Percentiles rank a stretch among this genome's conserved stretches.
Conservation (phyloP, 2,888 invertebrate species). For the Rhamphomyia laevipes region DNA sequence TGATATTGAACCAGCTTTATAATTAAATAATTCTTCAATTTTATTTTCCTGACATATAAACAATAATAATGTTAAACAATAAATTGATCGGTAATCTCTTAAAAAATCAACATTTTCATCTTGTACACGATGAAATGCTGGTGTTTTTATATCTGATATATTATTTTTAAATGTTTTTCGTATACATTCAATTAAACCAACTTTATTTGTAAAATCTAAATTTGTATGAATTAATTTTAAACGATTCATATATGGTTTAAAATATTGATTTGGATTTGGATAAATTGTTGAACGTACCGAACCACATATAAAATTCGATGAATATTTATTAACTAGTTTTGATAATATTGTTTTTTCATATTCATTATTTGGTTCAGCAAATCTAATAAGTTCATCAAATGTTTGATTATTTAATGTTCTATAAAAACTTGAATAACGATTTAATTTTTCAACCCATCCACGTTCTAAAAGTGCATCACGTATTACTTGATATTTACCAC, state of each 20-base stretch:
- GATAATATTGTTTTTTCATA: conserved; percentile 41
- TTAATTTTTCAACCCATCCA: conserved; percentile 62
- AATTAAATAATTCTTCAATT: conserved; percentile 26
- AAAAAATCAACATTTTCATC: conserved; percentile 28
- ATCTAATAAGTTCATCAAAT: conserved; percentile 24
- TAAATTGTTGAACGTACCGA: conserved; percentile 47
- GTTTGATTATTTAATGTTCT: conserved; percentile 26
- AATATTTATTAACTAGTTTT: conserved; percentile 47
- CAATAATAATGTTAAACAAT: conserved; percentile 57
- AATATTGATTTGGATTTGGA: neutral
- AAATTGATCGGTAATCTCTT: conserved; percentile 62
- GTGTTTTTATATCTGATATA: conserved; percentile 45
- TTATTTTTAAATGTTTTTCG: conserved; percentile 30
- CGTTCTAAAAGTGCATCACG: conserved; percentile 44
- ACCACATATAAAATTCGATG: conserved; percentile 49
- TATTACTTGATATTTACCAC: conserved; percentile 27
- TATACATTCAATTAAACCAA: conserved; percentile 35
- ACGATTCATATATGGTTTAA: conserved; percentile 28
- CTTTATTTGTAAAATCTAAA: conserved; percentile 41
- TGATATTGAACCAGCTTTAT: conserved; percentile 43
- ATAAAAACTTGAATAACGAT: conserved; percentile 23
- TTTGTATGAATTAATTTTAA: conserved; percentile 20
- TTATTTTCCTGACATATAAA: too few species aligned
- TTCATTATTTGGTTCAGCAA: conserved; percentile 29
- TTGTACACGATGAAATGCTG: conserved; percentile 44